These are phyloP conservation scores for Etheostoma spectabile DNA, from an alignment of 2,113 vertebrate genomes.

Conservation along the genomic window DNA sequence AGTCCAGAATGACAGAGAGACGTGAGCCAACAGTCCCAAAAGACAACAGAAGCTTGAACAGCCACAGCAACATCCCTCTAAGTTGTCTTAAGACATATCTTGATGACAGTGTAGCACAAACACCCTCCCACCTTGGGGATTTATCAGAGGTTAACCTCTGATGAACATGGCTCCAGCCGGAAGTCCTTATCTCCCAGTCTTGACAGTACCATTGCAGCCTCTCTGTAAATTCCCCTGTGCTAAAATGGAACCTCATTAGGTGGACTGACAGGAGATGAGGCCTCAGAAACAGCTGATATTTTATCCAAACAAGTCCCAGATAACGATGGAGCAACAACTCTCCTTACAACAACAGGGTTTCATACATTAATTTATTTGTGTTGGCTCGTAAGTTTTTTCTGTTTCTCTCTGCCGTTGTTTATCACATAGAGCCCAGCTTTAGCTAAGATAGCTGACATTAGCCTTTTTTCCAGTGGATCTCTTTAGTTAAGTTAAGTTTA, in stretches of 20 bases:
- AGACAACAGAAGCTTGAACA: too few species aligned
- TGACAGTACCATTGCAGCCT: neutral
- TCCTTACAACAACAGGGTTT: neutral
- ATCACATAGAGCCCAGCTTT: too few species aligned
- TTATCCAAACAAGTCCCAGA: neutral
- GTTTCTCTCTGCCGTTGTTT: too few species aligned
- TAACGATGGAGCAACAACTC: neutral
- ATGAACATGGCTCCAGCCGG: neutral
- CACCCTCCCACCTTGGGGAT: neutral
- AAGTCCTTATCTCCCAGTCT: neutral
- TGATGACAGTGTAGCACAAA: neutral
- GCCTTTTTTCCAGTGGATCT: too few species aligned
- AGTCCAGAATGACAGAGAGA: too few species aligned
- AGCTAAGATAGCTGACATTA: too few species aligned
- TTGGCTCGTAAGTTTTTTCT: too few species aligned
- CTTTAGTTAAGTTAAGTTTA: too few species aligned
- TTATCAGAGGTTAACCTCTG: conserved; percentile 1
- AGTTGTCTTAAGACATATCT: neutral
- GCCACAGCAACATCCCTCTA: too few species aligned
- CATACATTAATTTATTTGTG: too few species aligned
- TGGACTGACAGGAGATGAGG: neutral
- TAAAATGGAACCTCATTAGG: neutral
- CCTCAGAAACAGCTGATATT: conserved; percentile 16
- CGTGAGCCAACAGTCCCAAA: too few species aligned
- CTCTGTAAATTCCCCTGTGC: conserved; percentile 6